Conservation (phyloP, 2,113 vertebrate genomes). For the Perognathus longimembris region DNA sequence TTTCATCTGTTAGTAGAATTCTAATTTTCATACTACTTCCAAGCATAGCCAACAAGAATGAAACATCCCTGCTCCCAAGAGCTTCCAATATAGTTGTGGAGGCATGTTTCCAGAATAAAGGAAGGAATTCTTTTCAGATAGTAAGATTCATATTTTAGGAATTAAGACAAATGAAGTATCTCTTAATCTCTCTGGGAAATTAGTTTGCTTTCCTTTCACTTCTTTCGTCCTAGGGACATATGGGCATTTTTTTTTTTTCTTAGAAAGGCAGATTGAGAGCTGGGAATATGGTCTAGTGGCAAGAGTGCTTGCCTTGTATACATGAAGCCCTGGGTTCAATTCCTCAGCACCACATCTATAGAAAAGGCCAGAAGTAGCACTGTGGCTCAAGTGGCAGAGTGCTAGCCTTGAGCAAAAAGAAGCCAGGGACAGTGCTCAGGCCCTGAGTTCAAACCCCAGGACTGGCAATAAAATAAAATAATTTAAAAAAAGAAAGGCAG, state of each 20-base stretch:
- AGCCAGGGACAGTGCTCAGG: too few relatives aligned
- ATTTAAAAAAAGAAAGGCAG: too few relatives aligned
- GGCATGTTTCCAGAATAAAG: conserved; percentile 1
- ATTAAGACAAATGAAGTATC: conserved; percentile 1
- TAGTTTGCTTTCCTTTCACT: conserved; percentile 25
- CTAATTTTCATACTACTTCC: not conserved
- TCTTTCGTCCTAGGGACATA: conserved; percentile 29
- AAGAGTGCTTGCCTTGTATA: too few relatives aligned
- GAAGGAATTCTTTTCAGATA: not conserved
- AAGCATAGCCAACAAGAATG: not conserved
- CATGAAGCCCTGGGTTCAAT: too few relatives aligned
- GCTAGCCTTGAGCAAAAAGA: too few relatives aligned
- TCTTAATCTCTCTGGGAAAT: not conserved
- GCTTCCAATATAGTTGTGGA: not conserved
- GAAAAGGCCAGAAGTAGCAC: too few relatives aligned
- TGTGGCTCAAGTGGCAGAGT: too few relatives aligned
- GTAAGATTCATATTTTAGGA: not conserved
- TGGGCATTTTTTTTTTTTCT: not conserved
- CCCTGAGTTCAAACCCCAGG: too few relatives aligned
- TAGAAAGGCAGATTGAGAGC: not conserved
- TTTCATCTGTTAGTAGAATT: not conserved
- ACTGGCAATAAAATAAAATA: too few relatives aligned
- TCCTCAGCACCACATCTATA: too few relatives aligned
- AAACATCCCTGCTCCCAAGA: not conserved
- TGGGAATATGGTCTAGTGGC: too few relatives aligned